These are phyloP conservation scores for Mythimna loreyi DNA, from an alignment of 2,888 invertebrate species.

Conservation along the genomic window DNA sequence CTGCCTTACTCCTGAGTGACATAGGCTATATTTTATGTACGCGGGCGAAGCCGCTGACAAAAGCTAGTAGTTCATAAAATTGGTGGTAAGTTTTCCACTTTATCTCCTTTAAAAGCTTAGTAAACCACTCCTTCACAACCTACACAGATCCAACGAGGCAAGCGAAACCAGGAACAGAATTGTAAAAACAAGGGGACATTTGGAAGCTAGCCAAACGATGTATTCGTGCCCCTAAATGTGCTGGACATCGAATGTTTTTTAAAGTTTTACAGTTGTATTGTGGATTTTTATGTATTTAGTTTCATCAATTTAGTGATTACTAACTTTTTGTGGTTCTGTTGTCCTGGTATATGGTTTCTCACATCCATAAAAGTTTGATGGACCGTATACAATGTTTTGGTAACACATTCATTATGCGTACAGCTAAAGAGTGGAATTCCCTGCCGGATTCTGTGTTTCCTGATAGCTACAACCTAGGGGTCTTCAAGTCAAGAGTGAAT, in stretches of 20 bases:
- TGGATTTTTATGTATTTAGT: not conserved
- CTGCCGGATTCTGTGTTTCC: too few relatives aligned
- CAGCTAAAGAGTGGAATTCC: too few relatives aligned
- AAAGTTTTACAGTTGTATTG: conserved; percentile 4
- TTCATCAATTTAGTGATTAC: not conserved
- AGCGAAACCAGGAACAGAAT: conserved; percentile 18
- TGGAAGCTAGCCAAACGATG: conserved; percentile 49
- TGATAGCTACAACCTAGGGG: too few relatives aligned
- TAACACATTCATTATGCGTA: too few relatives aligned
- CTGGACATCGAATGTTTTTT: conserved; percentile 39
- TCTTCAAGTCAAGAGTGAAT: too few relatives aligned
- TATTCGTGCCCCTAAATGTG: conserved; percentile 9
- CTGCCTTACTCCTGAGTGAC: too few relatives aligned
- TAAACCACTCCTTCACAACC: not conserved
- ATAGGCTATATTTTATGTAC: too few relatives aligned
- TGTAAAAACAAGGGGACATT: conserved; percentile 36
- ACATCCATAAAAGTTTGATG: too few relatives aligned
- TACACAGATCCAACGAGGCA: conserved; percentile 20
- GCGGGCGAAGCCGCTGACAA: too few relatives aligned
- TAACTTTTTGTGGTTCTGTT: too few relatives aligned
- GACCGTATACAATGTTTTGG: too few relatives aligned
- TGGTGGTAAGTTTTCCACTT: not conserved
- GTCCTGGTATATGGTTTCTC: too few relatives aligned
- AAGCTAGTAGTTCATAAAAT: not conserved
- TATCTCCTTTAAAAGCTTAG: not conserved